These are phyloP conservation scores for Metopolophium dirhodum DNA, from an alignment of 1,140 invertebrate species.

Conservation along the genomic window DNA sequence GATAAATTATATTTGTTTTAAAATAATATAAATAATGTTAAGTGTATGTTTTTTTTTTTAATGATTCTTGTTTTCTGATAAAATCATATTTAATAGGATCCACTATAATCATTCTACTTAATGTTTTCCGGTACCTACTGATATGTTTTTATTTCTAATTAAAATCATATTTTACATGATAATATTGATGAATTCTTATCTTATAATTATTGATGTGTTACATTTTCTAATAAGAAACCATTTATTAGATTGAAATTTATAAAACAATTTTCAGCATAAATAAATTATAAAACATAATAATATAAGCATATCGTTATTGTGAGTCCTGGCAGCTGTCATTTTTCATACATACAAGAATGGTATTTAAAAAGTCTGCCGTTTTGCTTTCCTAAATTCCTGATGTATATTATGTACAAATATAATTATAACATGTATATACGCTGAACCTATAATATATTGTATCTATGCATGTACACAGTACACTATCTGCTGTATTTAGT, in stretches of 20 bases:
- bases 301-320: background rate
- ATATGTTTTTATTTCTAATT: background rate
- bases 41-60: background rate
- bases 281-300: background rate
- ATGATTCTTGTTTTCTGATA: background rate
- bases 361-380: too few species aligned
- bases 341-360: background rate
- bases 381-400: too few species aligned
- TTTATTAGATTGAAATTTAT: background rate
- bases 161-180: background rate
- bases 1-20: background rate
- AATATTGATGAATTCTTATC: background rate
- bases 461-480: too few species aligned
- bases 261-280: background rate
- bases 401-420: too few species aligned
- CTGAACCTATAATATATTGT: too few species aligned
- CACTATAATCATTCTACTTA: background rate
- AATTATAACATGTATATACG: too few species aligned
- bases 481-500: too few species aligned
- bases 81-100: background rate
- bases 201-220: background rate
- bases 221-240: background rate
- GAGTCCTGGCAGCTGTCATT: background rate
- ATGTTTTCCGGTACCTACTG: background rate
- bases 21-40: background rate